Evolutionary conservation across 2,797 vertebrate species (phyloP), one percentile per base, ranked within the genome.

Genomic region (Mastacembelus armatus): DNA sequence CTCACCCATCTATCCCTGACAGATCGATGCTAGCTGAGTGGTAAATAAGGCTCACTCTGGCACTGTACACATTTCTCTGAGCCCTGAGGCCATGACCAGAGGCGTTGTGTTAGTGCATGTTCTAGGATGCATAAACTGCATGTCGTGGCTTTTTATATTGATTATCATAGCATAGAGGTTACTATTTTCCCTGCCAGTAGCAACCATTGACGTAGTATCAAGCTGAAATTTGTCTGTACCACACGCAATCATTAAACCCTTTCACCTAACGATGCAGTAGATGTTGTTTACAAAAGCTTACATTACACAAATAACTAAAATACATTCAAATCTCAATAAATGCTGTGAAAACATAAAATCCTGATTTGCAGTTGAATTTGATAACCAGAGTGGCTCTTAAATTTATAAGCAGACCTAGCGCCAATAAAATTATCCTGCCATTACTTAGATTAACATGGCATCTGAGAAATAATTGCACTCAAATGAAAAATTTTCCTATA

Each of bases 401-500:
- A 85, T 69, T 63, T 52, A 84, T 74, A 44, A 62, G 36, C 11
- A 43, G 43, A 72, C 22, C 50, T 42, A 27, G 45, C 57, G 57
- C 39, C 62, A 83, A 77, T 80, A 35, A 71, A 84, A 80, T 78
- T 65, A 85, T 67, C 58, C 49, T 39, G 49, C 72, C 71, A 88
- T 89, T 86, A 83, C 45, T 43, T 27, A 72, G 61, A 83, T 84
- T 75, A 85, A 75, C 14, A 52, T 75, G 72, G 57, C 67, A 58
- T 77, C 62, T 71, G 60, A 77, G 50, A 66, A 67, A 78, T 77
- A 84, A 80, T 73, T 78, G 49, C 52, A 38, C 60, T 67, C 56
- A 54, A 40, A 15, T 78, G 43, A 74, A 73, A 78, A 85, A 55
- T 38, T 47, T 49, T 42, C 44, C 54, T 38, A 30, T 70, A 70